Conservation (phyloP, 2,797 vertebrate genomes). For the Pygocentrus nattereri region DNA sequence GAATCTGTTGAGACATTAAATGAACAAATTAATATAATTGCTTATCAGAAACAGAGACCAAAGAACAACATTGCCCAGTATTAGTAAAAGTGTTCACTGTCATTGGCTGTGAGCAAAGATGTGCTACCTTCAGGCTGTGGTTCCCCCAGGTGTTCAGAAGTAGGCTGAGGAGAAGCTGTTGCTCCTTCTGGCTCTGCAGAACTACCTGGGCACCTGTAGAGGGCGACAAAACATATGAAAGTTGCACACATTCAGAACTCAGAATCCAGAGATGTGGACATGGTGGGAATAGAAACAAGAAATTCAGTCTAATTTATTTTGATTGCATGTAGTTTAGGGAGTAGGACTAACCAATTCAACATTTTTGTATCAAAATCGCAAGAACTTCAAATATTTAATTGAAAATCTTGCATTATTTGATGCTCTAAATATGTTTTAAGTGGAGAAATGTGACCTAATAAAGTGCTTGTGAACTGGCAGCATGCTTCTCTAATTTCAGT, state of each 20-base stretch:
- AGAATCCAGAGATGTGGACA: not conserved
- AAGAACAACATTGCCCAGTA: not conserved
- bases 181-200: constrained; percentile 43
- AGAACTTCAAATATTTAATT: no score
- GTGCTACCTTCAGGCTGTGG: constrained; percentile 31
- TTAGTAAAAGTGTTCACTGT: not conserved
- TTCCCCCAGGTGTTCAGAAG: constrained; percentile 11
- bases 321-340: no score
- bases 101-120: not conserved
- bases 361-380: no score
- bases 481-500: no score
- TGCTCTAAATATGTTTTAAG: no score
- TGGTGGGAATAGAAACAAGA: no score
- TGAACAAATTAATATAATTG: not conserved
- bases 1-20: constrained; percentile 21
- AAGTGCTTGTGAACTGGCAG: no score
- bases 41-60: not conserved
- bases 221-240: constrained; percentile 19
- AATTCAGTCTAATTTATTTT: no score
- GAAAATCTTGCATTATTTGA: no score
- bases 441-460: no score
- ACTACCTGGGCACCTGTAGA: constrained; percentile 40
- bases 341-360: no score
- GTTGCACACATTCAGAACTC: not conserved
- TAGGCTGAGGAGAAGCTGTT: not conserved